Evolutionary conservation across 2,113 vertebrate genomes (phyloP), one percentile per base, ranked within the genome.

Genomic region (Prionailurus bengalensis): DNA sequence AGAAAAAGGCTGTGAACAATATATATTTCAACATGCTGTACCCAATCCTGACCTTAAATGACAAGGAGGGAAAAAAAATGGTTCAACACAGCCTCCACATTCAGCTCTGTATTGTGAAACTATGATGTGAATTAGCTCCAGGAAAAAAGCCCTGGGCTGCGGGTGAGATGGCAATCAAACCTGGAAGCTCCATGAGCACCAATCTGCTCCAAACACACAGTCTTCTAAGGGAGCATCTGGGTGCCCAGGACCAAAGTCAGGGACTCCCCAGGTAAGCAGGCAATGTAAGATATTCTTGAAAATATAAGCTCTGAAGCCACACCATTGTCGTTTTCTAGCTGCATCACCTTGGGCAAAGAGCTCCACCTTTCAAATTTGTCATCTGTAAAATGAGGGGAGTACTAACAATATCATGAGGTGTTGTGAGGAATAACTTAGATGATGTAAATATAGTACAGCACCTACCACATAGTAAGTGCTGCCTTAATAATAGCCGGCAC

Each of bases 1-100:
- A 98, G 98, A 81, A 63, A 95, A 98, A 97, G 96, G 45, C 76
- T 84, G 85, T 91, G 97, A 98, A 97, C 89, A 98, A 98, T 95
- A 98, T 94, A 98, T 92, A 95, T 96, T 98, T 98, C 97, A 98
- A 97, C 82, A 97, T 31, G 36, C 78, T 95, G 48, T 86, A 95
- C 25, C 97, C 73, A 93, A 92, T 73, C 29, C 23, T 84, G 95
- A 97, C 76, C 94, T 95, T 78, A 95, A 92, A 31, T 96, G 53
- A 76, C 90, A 71, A 73, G 82, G 31, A 95, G 65, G 31, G 31
- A 68, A 95, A 96, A 95, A 98, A 96, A 97, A 76, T 23, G 48
- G 55, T 17, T 70, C 1, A 33, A 79, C 39, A 97, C 71, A 97
- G 74, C 14, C 58, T 90, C 61, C 96, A 89, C 0, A 7, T 96